These are phyloP conservation scores for Conomelus anceps DNA, from an alignment of 2,888 invertebrate species.

Conservation along the genomic window DNA sequence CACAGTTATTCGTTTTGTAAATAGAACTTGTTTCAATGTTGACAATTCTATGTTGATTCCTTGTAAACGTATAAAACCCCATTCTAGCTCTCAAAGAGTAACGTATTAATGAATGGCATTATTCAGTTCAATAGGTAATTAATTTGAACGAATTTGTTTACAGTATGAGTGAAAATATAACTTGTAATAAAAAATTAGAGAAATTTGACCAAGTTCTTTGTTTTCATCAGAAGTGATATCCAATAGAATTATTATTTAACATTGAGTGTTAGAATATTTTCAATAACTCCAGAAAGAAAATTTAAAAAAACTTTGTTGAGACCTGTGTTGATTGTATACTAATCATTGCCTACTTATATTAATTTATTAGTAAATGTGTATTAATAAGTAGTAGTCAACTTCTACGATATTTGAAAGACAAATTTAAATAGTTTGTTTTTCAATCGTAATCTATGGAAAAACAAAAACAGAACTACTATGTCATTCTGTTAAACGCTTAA, in stretches of 20 bases:
- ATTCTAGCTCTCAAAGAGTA: background rate
- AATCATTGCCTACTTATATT: background rate
- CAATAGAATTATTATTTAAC: no score
- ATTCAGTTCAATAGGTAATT: no score
- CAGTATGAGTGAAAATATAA: no score
- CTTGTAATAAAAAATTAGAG: no score
- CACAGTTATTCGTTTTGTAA: background rate
- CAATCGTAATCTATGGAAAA: background rate
- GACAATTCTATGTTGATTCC: background rate
- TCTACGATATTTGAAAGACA: background rate
- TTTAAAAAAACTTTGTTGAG: background rate
- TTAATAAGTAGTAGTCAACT: background rate
- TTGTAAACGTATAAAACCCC: background rate
- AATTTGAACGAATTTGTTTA: no score
- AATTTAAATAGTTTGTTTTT: background rate
- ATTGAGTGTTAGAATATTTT: background rate
- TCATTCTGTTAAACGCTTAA: background rate
- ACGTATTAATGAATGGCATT: no score
- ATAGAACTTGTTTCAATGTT: background rate
- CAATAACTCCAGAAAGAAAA: background rate
- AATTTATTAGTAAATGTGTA: background rate
- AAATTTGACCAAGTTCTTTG: no score
- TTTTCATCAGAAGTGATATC: no score
- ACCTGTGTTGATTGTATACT: background rate
- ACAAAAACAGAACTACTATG: background rate